Evolutionary conservation across 2,797 vertebrate genomes (phyloP).

Genomic region (Paramormyrops hopkinsi): DNA sequence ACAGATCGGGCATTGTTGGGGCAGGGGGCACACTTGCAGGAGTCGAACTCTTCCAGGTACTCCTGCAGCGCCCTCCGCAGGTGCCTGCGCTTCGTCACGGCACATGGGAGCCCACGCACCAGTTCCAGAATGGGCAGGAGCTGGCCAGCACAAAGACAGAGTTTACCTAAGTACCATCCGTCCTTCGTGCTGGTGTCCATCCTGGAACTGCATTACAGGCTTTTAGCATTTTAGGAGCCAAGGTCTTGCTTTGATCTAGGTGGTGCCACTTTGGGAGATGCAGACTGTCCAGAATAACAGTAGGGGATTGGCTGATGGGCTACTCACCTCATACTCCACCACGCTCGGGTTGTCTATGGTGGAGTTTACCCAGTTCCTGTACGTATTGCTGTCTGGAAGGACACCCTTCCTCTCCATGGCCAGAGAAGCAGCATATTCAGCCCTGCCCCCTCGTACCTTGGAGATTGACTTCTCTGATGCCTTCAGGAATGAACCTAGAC

Average conservation of each 20-base stretch:
- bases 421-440: constrained; percentile 67
- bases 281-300: not conserved
- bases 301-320: too few relatives aligned
- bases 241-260: not conserved
- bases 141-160: constrained; percentile 48
- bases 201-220: not conserved
- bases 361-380: constrained; percentile 74
- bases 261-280: not conserved
- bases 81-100: constrained; percentile 72
- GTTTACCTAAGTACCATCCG: not conserved
- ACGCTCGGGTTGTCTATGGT: constrained; percentile 75
- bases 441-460: constrained; percentile 69
- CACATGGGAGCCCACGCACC: constrained; percentile 75
- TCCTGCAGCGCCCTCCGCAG: constrained; percentile 71
- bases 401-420: constrained; percentile 66
- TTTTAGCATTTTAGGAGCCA: not conserved
- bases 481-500: constrained; percentile 75
- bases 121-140: constrained; percentile 69
- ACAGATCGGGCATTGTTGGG: constrained; percentile 72
- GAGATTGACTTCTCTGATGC: constrained; percentile 76
- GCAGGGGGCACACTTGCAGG: constrained; percentile 77
- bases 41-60: constrained; percentile 67
- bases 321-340: constrained; percentile 70
- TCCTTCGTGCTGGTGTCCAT: not conserved
- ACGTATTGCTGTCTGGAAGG: constrained; percentile 54